A percentile compares a stretch with the other conserved stretches of the same genome.
phyloP scores from a whole-genome alignment of 1,140 invertebrate genomes.

The Bombus ignitus region DNA sequence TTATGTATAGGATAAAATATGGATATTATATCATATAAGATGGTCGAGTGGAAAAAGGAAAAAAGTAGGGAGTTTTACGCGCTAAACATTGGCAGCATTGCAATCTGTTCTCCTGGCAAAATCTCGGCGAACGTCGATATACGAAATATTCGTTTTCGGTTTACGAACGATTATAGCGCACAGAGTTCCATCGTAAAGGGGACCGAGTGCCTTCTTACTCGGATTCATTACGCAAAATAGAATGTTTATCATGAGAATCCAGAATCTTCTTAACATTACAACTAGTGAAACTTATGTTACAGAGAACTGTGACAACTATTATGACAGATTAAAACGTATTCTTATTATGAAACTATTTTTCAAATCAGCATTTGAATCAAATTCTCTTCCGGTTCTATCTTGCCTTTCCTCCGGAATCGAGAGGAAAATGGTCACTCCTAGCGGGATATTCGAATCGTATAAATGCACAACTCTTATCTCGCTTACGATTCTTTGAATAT shows the following conservation, averaged over 20 bases:
- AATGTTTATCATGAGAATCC: constrained; percentile 65
- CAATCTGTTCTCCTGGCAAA: constrained; percentile 78
- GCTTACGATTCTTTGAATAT: neutral
- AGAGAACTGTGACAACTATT: constrained; percentile 64
- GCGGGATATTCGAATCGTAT: constrained; percentile 18
- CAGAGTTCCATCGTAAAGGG: constrained; percentile 82
- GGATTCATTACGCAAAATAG: constrained; percentile 68
- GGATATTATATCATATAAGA: neutral
- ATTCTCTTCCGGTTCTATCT: neutral
- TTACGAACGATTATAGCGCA: constrained; percentile 75
- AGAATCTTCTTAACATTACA: constrained; percentile 58
- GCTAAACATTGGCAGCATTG: constrained; percentile 25
- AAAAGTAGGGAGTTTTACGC: neutral
- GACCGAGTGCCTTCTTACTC: constrained; percentile 80
- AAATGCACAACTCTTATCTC: constrained; percentile 20
- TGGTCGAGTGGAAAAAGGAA: neutral
- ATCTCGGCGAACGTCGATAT: constrained; percentile 78
- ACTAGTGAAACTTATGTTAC: constrained; percentile 71
- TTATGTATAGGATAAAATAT: neutral
- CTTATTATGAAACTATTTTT: constrained; percentile 18
- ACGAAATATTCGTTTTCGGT: constrained; percentile 74
- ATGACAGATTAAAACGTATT: constrained; percentile 50
- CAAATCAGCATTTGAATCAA: neutral
- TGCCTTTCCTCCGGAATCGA: neutral
- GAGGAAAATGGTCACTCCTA: neutral